phyloP scores from a whole-genome alignment of 2,797 vertebrate species.

The Pipistrellus pipistrellus region DNA sequence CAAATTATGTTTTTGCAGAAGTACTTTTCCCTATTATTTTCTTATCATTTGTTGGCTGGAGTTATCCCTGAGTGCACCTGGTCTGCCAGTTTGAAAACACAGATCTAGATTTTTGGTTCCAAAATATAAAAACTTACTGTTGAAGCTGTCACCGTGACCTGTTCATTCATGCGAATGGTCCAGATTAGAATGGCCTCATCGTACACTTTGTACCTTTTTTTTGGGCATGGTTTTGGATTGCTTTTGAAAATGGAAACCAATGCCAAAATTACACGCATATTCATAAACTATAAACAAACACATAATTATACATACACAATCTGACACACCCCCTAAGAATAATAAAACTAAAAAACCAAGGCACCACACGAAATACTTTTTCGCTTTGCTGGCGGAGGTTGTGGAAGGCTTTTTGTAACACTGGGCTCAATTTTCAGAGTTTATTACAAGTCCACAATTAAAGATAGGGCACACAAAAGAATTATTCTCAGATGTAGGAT shows the following conservation, averaged over 20 bases:
- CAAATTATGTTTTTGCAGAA: conserved; percentile 35
- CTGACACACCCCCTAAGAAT: conserved; percentile 61
- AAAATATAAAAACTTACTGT: conserved; percentile 40
- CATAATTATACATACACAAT: conserved; percentile 68
- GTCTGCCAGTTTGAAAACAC: conserved; percentile 37
- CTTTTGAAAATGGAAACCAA: conserved; percentile 70
- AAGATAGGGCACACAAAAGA: conserved; percentile 61
- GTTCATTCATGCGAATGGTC: not conserved
- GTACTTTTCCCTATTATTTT: conserved; percentile 26
- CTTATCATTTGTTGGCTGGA: not conserved
- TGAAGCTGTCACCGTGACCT: not conserved
- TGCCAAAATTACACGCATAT: conserved; percentile 74
- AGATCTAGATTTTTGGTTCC: conserved; percentile 10
- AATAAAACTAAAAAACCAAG: conserved; percentile 78
- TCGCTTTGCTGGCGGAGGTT: conserved; percentile 59
- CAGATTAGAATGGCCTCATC: not conserved
- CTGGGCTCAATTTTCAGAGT: conserved; percentile 72
- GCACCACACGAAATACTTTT: conserved; percentile 53
- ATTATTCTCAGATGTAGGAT: conserved; percentile 73
- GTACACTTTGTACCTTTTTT: not conserved
- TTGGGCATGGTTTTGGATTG: conserved; percentile 13
- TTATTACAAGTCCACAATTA: conserved; percentile 74
- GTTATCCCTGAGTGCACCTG: not conserved
- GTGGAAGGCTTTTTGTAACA: conserved; percentile 68
- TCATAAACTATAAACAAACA: conserved; percentile 76